Evolutionary conservation across 2,888 invertebrate genomes (phyloP).

Genomic region (Meiosimyza decipiens): DNA sequence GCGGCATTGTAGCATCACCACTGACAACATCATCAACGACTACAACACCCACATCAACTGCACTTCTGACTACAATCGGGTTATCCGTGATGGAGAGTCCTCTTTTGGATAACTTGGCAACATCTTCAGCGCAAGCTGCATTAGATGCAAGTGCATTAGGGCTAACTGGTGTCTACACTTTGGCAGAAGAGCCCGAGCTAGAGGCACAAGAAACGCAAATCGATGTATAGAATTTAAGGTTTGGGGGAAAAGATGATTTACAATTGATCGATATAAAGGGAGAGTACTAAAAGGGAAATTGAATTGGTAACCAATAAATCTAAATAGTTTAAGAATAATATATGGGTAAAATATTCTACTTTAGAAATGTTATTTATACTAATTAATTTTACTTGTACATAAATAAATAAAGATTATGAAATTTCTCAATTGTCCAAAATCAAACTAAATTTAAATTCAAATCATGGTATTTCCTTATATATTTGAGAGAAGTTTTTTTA

Average conservation of each 20-base stretch:
- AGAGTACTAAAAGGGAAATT: neutral
- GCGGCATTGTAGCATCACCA: constrained; percentile 41
- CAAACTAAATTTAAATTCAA: too few relatives aligned
- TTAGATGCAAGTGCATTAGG: constrained; percentile 50
- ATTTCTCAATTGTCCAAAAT: too few relatives aligned
- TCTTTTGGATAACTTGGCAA: constrained; percentile 53
- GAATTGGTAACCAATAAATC: too few relatives aligned
- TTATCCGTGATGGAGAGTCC: constrained; percentile 45
- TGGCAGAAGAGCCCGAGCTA: constrained; percentile 71
- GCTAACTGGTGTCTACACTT: constrained; percentile 70
- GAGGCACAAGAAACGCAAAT: constrained; percentile 68
- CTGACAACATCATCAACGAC: constrained; percentile 41
- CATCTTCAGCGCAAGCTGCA: constrained; percentile 49
- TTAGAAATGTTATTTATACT: too few relatives aligned
- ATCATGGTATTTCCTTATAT: too few relatives aligned
- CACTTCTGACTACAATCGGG: constrained; percentile 45
- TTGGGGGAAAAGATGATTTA: neutral
- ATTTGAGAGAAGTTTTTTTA: too few relatives aligned
- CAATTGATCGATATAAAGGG: neutral
- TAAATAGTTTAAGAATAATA: too few relatives aligned
- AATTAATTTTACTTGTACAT: too few relatives aligned
- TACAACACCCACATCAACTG: constrained; percentile 46
- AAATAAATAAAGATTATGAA: too few relatives aligned
- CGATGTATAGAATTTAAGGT: constrained; percentile 51
- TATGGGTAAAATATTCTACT: too few relatives aligned